Conservation (phyloP, 2,888 invertebrate genomes). For the Taphrorychus bicolor region DNA sequence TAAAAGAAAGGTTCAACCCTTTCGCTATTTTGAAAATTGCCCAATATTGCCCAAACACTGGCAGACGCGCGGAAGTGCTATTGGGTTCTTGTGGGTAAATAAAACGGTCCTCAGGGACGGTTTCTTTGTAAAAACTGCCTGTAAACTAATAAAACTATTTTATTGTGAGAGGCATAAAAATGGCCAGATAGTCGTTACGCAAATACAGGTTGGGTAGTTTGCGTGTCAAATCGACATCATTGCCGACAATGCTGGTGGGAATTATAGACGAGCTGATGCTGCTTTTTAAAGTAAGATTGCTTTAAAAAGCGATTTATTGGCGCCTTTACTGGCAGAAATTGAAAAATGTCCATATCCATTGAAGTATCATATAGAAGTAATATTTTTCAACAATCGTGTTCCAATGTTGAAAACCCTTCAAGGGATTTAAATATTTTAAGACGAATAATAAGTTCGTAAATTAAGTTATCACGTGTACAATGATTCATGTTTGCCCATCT, state of each 20-base stretch:
- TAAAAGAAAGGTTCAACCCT: conserved; percentile 21
- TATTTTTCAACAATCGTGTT: too few relatives aligned
- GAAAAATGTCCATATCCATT: too few relatives aligned
- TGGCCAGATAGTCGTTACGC: not conserved
- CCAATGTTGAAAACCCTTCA: too few relatives aligned
- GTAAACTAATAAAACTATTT: not conserved
- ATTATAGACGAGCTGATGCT: not conserved
- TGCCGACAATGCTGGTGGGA: not conserved
- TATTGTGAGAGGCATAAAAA: not conserved
- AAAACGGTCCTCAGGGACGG: not conserved
- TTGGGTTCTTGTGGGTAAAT: conserved; percentile 10
- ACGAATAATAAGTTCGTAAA: too few relatives aligned
- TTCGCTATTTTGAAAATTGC: conserved; percentile 25
- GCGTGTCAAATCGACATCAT: not conserved
- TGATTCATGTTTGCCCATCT: too few relatives aligned
- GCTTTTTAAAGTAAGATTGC: too few relatives aligned
- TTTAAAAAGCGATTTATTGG: too few relatives aligned
- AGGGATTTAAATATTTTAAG: too few relatives aligned
- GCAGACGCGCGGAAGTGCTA: conserved; percentile 15
- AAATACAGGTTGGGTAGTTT: not conserved
- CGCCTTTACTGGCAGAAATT: too few relatives aligned
- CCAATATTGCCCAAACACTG: conserved; percentile 18
- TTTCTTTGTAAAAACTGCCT: not conserved
- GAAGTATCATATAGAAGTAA: too few relatives aligned
- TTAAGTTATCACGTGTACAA: too few relatives aligned